A percentile compares a stretch with the other conserved stretches of the same genome.
Conservation (phyloP, 2,113 vertebrate species). For the Cranoglanis bouderius region DNA sequence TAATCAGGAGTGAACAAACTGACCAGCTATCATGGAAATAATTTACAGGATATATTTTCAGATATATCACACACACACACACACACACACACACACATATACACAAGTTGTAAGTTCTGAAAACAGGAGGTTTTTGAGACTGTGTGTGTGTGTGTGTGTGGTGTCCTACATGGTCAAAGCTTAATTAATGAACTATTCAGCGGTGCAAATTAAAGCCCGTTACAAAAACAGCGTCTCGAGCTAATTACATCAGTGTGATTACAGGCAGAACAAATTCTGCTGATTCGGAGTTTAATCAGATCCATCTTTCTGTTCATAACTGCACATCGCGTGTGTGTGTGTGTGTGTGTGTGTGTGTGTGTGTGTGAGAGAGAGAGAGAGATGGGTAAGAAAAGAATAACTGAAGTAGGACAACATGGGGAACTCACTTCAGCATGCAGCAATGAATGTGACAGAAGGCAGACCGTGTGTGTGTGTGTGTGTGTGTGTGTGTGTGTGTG, state of each 20-base stretch:
- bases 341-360: constrained; percentile 9
- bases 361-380: not conserved
- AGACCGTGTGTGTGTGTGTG: not conserved
- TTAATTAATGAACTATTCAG: constrained; percentile 74
- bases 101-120: not conserved
- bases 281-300: constrained; percentile 53
- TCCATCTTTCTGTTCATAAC: constrained; percentile 61
- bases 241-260: constrained; percentile 75
- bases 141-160: not conserved
- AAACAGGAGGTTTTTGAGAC: not conserved
- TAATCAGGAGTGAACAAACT: constrained; percentile 51
- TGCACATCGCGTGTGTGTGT: constrained; percentile 35
- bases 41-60: not conserved
- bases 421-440: not conserved
- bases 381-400: too few species aligned
- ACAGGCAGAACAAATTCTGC: constrained; percentile 72
- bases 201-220: constrained; percentile 54
- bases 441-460: not conserved
- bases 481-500: not conserved
- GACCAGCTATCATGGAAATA: not conserved
- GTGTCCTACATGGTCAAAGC: constrained; percentile 60
- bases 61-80: not conserved
- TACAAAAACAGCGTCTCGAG: constrained; percentile 56
- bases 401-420: not conserved
- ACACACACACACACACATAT: not conserved